These are phyloP conservation scores for Ceramica pisi DNA, from an alignment of 2,888 invertebrate species.

Conservation along the genomic window DNA sequence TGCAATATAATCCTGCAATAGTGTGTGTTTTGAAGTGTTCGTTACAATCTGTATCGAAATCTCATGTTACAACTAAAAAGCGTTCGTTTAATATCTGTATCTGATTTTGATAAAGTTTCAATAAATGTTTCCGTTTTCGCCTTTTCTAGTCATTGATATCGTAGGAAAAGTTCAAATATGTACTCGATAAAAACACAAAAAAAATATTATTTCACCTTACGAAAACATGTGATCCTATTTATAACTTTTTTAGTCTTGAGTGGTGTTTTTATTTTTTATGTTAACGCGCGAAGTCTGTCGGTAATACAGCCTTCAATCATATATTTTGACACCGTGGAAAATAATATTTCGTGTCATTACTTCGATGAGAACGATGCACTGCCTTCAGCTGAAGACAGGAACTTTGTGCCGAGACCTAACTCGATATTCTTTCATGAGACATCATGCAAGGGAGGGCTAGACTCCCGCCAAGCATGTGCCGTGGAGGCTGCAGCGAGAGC, in stretches of 20 bases:
- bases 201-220: slow-evolving; percentile 4
- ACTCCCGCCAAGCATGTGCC: slow-evolving; percentile 92
- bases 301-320: slow-evolving; percentile 3
- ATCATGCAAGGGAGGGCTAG: slow-evolving; percentile 90
- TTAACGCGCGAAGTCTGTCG: slow-evolving; percentile 13
- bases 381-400: slow-evolving; percentile 63
- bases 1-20: slow-evolving; percentile 7
- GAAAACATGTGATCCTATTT: slow-evolving; percentile 24
- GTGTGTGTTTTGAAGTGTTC: slow-evolving; percentile 7
- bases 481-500: slow-evolving; percentile 92
- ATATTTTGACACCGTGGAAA: slow-evolving; percentile 2
- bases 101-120: slow-evolving; percentile 28
- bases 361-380: slow-evolving; percentile 58
- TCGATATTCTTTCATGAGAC: slow-evolving; percentile 93
- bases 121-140: slow-evolving; percentile 27
- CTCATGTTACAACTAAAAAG: slow-evolving; percentile 40
- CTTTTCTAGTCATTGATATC: slow-evolving; percentile 10
- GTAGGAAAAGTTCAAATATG: slow-evolving; percentile 22
- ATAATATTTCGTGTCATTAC: slow-evolving; percentile 54
- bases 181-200: slow-evolving; percentile 26
- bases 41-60: slow-evolving; percentile 21
- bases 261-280: slow-evolving; percentile 36
- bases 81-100: slow-evolving; percentile 17
- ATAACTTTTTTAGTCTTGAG: slow-evolving; percentile 31
- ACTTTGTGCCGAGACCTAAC: slow-evolving; percentile 71